Base-by-base conservation (phyloP, 2,888 invertebrate genomes). In the Mayetiola destructor region DNA sequence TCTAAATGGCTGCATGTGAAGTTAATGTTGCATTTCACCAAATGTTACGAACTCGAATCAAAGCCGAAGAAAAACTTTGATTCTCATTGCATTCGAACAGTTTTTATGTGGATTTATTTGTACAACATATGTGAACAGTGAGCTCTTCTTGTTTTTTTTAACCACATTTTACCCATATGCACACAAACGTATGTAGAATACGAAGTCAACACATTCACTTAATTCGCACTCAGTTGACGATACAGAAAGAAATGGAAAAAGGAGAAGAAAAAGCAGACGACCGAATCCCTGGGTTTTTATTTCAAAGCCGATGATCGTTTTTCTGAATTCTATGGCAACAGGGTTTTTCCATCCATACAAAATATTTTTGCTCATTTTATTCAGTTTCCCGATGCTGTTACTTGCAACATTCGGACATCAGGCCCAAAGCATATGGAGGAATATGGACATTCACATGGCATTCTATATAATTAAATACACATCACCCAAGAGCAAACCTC, bases 401-500 rank as follows among this genome's bases (percentile, higher is more conserved):
- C 14, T n/a, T 37, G n/a, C 4, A 18, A 32, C 8, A 9, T 32
- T 32, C 12, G 12, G n/a, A 21, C 42, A 42, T 42, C 42, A 42
- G 42, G 42, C 8, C 21, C 8, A 40, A 20, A 18, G 36, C 4
- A 14, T n/a, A 14, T n/a, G 14, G n/a, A 4, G n/a, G 27, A 27
- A 27, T 27, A 16, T 27, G 48, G n/a, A 48, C 48, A 48, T 48
- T 48, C 27, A 16, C n/a, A 27, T 27, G n/a, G 27, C 27, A 27
- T 48, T 48, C 48, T n/a, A n/a, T n/a, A 48, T 48, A 48, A 48
- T 48, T 48, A 48, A 48, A 48, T 16, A 48, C 48, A 48, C 16
- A 48, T 48, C 27, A 48, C n/a, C n/a, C n/a, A n/a, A n/a, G n/a
- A n/a, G n/a, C 48, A 48, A 48, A 48, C 48, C 27, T 48, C 27